phyloP scores from a whole-genome alignment of 2,113 vertebrate genomes.

The Pao palembangensis region DNA sequence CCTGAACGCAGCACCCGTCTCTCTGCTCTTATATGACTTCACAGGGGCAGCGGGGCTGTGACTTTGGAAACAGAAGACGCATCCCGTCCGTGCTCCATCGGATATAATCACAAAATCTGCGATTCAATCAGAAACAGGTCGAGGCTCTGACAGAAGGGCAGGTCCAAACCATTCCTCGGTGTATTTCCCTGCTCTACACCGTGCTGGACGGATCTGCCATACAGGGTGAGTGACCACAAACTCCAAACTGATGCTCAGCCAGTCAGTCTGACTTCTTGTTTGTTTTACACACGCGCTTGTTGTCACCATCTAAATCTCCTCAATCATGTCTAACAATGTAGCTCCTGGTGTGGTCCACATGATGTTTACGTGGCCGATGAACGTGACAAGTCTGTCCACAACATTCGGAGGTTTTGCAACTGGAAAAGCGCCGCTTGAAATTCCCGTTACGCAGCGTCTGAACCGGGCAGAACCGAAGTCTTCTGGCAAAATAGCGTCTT shows the following conservation, averaged over 20 bases:
- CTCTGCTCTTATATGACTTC: conserved; percentile 33
- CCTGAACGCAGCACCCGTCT: conserved; percentile 34
- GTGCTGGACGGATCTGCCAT: conserved; percentile 66
- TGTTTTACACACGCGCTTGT: background rate
- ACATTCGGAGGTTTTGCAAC: no score
- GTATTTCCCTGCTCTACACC: conserved; percentile 48
- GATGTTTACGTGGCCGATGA: no score
- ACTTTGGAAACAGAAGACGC: conserved; percentile 30
- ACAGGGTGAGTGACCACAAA: conserved; percentile 65
- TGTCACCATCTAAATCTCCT: background rate
- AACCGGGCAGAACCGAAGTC: no score
- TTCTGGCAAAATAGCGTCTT: no score
- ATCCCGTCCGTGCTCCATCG: conserved; percentile 3
- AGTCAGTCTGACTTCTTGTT: background rate
- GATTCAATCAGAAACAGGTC: conserved; percentile 7
- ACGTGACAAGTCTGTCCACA: no score
- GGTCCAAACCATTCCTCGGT: background rate
- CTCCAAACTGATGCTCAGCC: conserved; percentile 2
- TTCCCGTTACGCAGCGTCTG: no score
- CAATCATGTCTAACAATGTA: no score
- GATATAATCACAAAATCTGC: background rate
- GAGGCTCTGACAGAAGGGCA: background rate
- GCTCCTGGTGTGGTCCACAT: no score
- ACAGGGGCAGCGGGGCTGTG: conserved; percentile 37
- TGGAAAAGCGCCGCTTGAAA: no score